Conservation (phyloP, 2,888 invertebrate species). For the Tiphia femorata region DNA sequence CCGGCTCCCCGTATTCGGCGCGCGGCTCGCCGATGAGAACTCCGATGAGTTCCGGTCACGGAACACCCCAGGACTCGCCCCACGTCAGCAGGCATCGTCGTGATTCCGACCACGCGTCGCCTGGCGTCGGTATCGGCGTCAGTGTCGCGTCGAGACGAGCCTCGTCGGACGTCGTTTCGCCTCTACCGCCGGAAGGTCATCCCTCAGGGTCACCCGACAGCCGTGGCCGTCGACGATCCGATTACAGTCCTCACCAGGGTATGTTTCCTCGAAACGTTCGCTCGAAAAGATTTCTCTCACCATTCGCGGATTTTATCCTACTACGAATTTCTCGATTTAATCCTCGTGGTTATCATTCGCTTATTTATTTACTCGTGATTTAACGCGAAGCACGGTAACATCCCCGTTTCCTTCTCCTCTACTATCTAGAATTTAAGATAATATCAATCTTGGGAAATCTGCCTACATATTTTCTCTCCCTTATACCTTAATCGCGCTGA, state of each 20-base stretch:
- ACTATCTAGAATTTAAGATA: too few species aligned
- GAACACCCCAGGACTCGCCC: conserved; percentile 56
- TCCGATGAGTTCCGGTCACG: conserved; percentile 57
- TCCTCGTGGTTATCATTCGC: not conserved
- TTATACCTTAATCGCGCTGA: too few species aligned
- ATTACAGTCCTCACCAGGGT: conserved; percentile 62
- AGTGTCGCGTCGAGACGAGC: conserved; percentile 48
- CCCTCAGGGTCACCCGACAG: conserved; percentile 54
- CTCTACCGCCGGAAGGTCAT: conserved; percentile 48
- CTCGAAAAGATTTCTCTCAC: not conserved
- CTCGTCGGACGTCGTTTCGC: conserved; percentile 52
- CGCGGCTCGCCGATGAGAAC: conserved; percentile 58
- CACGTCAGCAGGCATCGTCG: conserved; percentile 56
- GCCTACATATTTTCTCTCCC: too few species aligned
- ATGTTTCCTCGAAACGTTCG: conserved; percentile 27
- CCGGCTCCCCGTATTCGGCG: conserved; percentile 54
- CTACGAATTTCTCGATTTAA: not conserved
- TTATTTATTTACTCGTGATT: not conserved
- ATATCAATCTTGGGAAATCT: too few species aligned
- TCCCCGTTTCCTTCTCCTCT: too few species aligned
- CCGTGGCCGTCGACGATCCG: conserved; percentile 54
- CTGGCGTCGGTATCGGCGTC: not conserved
- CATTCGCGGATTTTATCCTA: not conserved
- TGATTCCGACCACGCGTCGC: conserved; percentile 55
- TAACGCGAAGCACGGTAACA: not conserved